Conservation (phyloP, 2,113 vertebrate genomes). For the Plectropomus leopardus region DNA sequence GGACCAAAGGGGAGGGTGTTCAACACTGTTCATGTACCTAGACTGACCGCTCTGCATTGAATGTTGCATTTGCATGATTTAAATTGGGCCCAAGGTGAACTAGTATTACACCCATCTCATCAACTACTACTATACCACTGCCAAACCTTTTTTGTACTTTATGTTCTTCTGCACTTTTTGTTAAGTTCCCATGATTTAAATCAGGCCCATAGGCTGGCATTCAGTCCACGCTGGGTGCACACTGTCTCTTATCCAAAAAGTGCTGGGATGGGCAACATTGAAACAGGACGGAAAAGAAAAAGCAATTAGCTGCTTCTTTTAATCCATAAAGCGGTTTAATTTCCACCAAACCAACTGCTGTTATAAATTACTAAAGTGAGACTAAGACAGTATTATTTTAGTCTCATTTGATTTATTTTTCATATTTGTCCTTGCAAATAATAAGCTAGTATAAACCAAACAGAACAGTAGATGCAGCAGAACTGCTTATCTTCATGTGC, state of each 20-base stretch:
- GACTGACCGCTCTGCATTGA: too few species aligned
- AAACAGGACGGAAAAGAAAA: constrained; percentile 1
- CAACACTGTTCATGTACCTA: too few species aligned
- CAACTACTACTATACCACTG: too few species aligned
- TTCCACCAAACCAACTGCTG: background rate
- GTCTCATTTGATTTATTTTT: background rate
- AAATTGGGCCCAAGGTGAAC: too few species aligned
- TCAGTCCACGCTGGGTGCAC: background rate
- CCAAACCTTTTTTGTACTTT: too few species aligned
- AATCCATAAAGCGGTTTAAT: constrained; percentile 13
- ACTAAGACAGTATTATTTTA: background rate
- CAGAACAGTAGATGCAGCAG: background rate
- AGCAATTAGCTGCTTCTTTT: constrained; percentile 18
- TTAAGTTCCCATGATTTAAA: background rate
- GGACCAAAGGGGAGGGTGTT: too few species aligned
- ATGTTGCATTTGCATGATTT: too few species aligned
- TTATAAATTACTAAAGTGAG: constrained; percentile 2
- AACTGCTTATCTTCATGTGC: background rate
- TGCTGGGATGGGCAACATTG: background rate
- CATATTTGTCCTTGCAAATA: background rate
- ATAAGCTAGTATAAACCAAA: background rate
- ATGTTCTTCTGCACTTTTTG: too few species aligned
- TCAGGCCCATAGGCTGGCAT: background rate
- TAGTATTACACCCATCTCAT: too few species aligned
- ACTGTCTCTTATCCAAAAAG: constrained; percentile 1